Base-by-base conservation (phyloP, 2,113 vertebrate species). In the Australoheros scitulus region DNA sequence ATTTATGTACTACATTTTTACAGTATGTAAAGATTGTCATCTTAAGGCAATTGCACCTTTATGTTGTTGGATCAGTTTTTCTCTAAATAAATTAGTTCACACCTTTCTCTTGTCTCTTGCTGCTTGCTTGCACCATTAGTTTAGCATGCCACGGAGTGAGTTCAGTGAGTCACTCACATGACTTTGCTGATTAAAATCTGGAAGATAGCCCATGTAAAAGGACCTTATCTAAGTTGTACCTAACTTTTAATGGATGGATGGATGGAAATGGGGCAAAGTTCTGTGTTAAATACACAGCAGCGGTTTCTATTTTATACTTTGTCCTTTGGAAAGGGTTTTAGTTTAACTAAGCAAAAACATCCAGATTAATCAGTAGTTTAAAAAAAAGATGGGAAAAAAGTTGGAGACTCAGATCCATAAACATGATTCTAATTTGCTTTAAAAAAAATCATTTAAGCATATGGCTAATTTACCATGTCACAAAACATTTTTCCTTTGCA, bases 11-110 rank as follows among this genome's bases (percentile, higher is more conserved):
- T 70, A 29, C 43, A 50, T 29, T 29, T 70, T 14, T 72, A 47
- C 52, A 76, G 38, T 59, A 70, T 70, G 56, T 52, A 24, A 79
- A 79, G 22, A 61, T 72, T 75, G 64, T 75, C 18, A 70, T 80
- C 72, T 79, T 1, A 43, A 74, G 61, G 59, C 57, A n/a, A 13
- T 32, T 18, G 20, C 20, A 72, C 65, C 2, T 60, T 70, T 11
- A 59, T 52, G 29, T 76, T 85, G 60, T 84, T 89, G 47, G 41
- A 74, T 17, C 18, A 13, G 11, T 52, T 61, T 14, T 17, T 52
- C 58, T 6, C 75, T 4, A 36, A 92, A 91, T 92, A 92, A 92
- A 93, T 80, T 26, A 68, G 83, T 87, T 58, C 77, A 74, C 52
- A 43, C 63, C 14, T 9, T 11, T n/a, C 36, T 20, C 10, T 80